These are phyloP conservation scores for Argyrosomus regius DNA, from an alignment of 2,797 vertebrate species.

Conservation along the genomic window DNA sequence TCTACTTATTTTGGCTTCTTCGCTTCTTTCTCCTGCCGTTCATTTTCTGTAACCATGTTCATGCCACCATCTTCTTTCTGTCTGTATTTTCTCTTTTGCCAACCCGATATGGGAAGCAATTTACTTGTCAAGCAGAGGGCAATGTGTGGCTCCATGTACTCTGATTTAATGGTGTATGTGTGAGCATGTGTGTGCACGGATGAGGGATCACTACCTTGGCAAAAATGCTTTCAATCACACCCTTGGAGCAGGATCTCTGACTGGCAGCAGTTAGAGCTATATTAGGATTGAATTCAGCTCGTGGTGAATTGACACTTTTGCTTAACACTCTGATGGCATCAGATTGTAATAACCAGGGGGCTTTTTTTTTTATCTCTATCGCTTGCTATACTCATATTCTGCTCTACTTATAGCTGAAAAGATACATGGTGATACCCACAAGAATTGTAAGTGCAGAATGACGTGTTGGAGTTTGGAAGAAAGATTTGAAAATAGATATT, in stretches of 20 bases:
- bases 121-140: conserved; percentile 77
- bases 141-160: conserved; percentile 34
- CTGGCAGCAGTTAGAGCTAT: conserved; percentile 62
- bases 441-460: conserved; percentile 30
- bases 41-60: conserved; percentile 67
- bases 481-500: conserved; percentile 47
- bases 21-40: conserved; percentile 62
- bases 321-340: conserved; percentile 49
- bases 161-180: conserved; percentile 40
- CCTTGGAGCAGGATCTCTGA: conserved; percentile 48
- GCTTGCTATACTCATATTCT: conserved; percentile 20
- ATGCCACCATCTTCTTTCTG: conserved; percentile 48
- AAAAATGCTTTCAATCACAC: conserved; percentile 64
- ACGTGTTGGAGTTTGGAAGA: conserved; percentile 28
- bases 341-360: conserved; percentile 15
- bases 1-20: conserved; percentile 58
- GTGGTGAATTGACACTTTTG: conserved; percentile 38
- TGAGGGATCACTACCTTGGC: conserved; percentile 47
- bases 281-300: conserved; percentile 58
- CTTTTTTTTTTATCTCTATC: conserved; percentile 29
- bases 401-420: conserved; percentile 31
- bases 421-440: conserved; percentile 39
- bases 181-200: conserved; percentile 7
- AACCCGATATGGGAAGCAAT: conserved; percentile 76
- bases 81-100: conserved; percentile 56